A percentile compares a stretch with the other conserved stretches of the same genome.
Evolutionary conservation across 2,113 vertebrate species (phyloP).

Genomic region (Chaetorhynchus papuensis): DNA sequence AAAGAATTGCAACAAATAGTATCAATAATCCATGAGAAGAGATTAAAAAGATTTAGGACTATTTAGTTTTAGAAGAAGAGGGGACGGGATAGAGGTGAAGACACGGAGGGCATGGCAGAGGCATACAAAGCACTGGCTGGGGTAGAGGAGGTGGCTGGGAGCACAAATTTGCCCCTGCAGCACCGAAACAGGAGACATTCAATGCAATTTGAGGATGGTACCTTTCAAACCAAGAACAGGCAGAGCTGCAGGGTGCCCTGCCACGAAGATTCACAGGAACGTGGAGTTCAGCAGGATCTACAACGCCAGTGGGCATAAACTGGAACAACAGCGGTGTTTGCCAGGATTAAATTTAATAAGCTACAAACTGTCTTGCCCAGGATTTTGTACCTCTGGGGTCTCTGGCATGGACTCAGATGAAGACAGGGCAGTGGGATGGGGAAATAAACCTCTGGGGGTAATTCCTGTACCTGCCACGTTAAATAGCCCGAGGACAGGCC

Average conservation of each 20-base stretch:
- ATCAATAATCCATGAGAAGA: conserved; percentile 45
- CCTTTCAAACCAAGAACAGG: not conserved
- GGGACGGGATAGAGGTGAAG: not conserved
- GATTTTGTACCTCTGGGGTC: not conserved
- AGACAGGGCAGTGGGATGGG: not conserved
- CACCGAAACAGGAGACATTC: not conserved
- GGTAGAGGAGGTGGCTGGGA: not conserved
- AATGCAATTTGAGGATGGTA: accelerated
- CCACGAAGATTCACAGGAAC: accelerated
- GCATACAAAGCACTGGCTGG: not conserved
- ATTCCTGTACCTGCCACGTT: not conserved
- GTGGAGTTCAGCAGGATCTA: not conserved
- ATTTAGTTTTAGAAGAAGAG: not conserved
- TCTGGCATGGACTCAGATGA: not conserved
- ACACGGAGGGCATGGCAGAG: not conserved
- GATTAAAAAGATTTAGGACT: conserved; percentile 2
- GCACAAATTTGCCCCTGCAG: not conserved
- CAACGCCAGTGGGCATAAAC: not conserved
- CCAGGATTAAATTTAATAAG: not conserved
- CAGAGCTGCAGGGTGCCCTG: not conserved
- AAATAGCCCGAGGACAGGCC: not conserved
- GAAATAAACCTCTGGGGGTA: not conserved
- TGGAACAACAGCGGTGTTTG: accelerated
- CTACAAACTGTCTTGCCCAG: not conserved
- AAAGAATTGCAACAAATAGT: conserved; percentile 23